Conservation (phyloP, 2,888 invertebrate species). For the Heliconius charithonia region DNA sequence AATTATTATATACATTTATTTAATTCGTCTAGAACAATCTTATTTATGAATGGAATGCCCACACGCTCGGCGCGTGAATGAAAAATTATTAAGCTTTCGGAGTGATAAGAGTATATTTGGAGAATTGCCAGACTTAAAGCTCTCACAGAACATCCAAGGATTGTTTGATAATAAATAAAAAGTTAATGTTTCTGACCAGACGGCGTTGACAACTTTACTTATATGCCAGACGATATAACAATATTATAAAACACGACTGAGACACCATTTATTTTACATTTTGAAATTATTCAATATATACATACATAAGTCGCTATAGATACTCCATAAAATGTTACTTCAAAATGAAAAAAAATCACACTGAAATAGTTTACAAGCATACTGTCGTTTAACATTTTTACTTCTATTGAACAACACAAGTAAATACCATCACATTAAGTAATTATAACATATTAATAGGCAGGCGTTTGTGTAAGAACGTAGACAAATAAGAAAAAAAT, state of each 20-base stretch:
- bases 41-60: constrained; percentile 51
- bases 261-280: constrained; percentile 35
- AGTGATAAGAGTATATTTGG: constrained; percentile 58
- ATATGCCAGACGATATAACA: constrained; percentile 57
- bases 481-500: constrained; percentile 16
- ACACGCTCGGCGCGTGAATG: constrained; percentile 55
- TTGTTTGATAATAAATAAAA: constrained; percentile 64
- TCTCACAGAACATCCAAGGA: constrained; percentile 57
- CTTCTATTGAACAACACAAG: neutral
- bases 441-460: neutral
- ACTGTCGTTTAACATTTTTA: too few species aligned
- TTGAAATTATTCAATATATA: constrained; percentile 16
- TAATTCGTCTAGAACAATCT: constrained; percentile 45
- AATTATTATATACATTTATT: neutral
- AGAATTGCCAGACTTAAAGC: constrained; percentile 56
- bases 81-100: constrained; percentile 47
- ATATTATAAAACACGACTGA: constrained; percentile 50
- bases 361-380: neutral
- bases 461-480: neutral
- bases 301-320: constrained; percentile 8
- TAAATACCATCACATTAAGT: neutral
- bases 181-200: constrained; percentile 64
- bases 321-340: neutral
- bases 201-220: constrained; percentile 69
- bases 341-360: neutral